Base-by-base conservation (phyloP, 2,113 vertebrate species). In the Pelodiscus sinensis region DNA sequence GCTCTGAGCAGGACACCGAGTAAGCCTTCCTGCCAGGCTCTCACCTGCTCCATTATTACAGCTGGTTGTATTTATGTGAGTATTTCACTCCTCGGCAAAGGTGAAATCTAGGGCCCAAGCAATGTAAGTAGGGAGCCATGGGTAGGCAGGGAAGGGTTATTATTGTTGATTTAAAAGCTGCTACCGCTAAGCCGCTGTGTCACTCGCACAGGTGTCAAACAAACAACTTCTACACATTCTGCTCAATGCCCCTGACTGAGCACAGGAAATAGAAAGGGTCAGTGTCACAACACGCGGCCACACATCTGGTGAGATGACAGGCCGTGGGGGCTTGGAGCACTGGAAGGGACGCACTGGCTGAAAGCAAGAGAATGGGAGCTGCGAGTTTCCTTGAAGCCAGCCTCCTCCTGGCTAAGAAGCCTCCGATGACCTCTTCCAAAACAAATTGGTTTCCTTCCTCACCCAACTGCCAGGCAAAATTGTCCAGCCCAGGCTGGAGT, bases 351-450 rank as follows among this genome's bases (percentile, higher is more conserved):
- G 21, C 4, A 71, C 65, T 71, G 5, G 65, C 31, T 71, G 65
- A 35, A 71, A 10, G 9, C 3, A 1, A 71, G 65, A 3, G 65
- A 2, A 4, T 6, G n/a, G 4, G 10, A n/a, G 19, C n/a, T 71
- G 16, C 13, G 16, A 18, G 18, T 71, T 71, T 35, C 65, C n/a
- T 15, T 19, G n/a, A 71, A 71, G 65, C 18, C n/a, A 35, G 65
- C 16, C 31, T 68, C 65, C 19, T 71, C 18, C 18, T 71, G n/a
- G 18, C 5, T 21, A 8, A 71, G n/a, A 35, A 71, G 9, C 18
- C n/a, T 35, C n/a, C 35, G 9, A 35, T 11, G 65, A 21, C n/a
- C 65, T 35, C n/a, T 18, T 71, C n/a, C 65, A 71, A 71, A 71
- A 21, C 31, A 35, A 21, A 71, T 2, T 11, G 18, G 18, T 9